Evolutionary conservation across 2,113 vertebrate species (phyloP).

Genomic region (Regulus satrapa): DNA sequence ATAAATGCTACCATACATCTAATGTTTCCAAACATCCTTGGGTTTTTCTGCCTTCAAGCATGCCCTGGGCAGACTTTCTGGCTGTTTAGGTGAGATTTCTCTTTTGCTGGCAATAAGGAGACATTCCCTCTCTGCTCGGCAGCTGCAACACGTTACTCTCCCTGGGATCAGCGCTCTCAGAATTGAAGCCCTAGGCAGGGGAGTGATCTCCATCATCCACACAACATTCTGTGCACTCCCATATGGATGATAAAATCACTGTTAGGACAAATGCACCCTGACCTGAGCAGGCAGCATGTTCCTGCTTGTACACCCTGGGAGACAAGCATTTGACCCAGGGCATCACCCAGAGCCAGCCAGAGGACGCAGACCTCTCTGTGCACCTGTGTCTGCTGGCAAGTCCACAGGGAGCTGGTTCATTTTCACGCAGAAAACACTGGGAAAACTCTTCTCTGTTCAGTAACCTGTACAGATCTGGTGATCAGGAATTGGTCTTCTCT

Average conservation of each 20-base stretch:
- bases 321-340: background rate
- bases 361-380: accelerated
- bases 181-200: background rate
- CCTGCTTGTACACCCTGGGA: background rate
- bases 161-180: accelerated
- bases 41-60: background rate
- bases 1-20: background rate
- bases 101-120: background rate
- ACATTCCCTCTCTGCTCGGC: background rate
- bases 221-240: background rate
- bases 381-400: background rate
- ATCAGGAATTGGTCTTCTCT: background rate
- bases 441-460: background rate
- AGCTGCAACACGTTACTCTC: background rate
- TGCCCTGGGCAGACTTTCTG: background rate
- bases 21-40: background rate
- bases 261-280: background rate
- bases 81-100: background rate
- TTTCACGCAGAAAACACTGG: background rate
- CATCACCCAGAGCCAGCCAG: accelerated
- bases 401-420: accelerated
- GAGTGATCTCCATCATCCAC: background rate
- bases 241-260: background rate
- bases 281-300: background rate
- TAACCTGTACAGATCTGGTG: background rate